Base-by-base conservation (phyloP, 2,888 invertebrate genomes). In the Calameuta pallipes region DNA sequence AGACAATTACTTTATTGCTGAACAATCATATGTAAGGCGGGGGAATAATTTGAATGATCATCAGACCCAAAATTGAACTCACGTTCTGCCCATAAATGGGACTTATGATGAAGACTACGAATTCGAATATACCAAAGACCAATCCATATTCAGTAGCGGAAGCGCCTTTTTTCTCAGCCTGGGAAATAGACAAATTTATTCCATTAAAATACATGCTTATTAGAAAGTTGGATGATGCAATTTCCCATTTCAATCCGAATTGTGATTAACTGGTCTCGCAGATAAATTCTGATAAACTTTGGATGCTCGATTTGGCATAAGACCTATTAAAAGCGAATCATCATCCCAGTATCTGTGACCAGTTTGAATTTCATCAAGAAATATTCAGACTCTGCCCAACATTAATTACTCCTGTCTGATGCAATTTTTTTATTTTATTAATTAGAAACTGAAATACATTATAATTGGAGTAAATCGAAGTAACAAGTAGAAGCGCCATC, bases 61-160 rank as follows among this genome's bases (percentile, higher is more conserved):
- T n/a, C 23, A 23, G 56, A 56, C 9, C 2, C 6, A 56, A 71
- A 71, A 71, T n/a, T 71, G 74, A 79, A 92, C 93, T 91, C 88
- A 94, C 94, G 88, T 96, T 94, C 83, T 96, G 95, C 71, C 97
- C 97, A 88, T 96, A 97, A 30, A 97, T 86, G 0, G 97, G 97
- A 83, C 97, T 97, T 79, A 96, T 94, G 37, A 97, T 88, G 90
- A 97, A 97, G 76, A 97, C 96, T 35, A 96, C 94, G 78, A 97
- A 92, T 89, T 97, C 97, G 91, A 97, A 97, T 71, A 97, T 93
- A 1, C 97, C 97, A 89, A 98, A 97, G 1, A 98, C 97, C 82
- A 97, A 93, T 0, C 98, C 97, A 89, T 96, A 97, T 87, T 97
- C 96, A 13, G 96, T 95, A 0, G 96, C 95, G 30, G 95, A 93